Base-by-base conservation (phyloP, 2,797 vertebrate genomes). In the Mormyrops attenuatus region DNA sequence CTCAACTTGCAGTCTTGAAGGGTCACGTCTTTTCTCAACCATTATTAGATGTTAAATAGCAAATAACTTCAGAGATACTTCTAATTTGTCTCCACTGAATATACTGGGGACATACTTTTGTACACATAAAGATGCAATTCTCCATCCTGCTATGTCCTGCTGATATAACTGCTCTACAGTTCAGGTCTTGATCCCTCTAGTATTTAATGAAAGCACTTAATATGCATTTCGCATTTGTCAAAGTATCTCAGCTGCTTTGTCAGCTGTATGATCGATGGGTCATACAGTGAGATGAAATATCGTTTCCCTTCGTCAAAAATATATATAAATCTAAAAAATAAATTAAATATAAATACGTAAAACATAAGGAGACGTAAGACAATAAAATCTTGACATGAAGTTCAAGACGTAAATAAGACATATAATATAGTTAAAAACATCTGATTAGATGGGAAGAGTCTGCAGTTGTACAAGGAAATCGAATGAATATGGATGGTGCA, bases 21-120 rank as follows among this genome's bases (percentile, higher is more conserved):
- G 15, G 17, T n/a, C 38, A 20, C 41, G 17, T 80, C 20, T 7
- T 44, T 80, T n/a, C 41, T 20, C 41, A 80, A 9, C 20, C 73
- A 80, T 41, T 80, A 41, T n/a, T 80, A 80, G 73, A 80, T 80
- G 73, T 80, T 80, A 80, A 80, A n/a, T 80, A 80, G 38, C 73
- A 80, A 80, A 80, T n/a, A 80, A 44, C 73, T 44, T 80, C 73
- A 44, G 30, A 73, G 66, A 34, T 73, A 38, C 30, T 73, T 73
- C 5, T 3, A 20, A 80, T 80, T 80, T 44, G 66, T 69, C 26
- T 44, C 73, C 38, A 80, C 15, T 80, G 17, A 44, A 80, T 80
- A 30, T 41, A 7, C 38, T n/a, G 38, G 73, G 17, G 38, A 44
- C 38, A 77, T 77, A 80, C 38, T 80, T 44, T 41, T 44, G 73